Conservation (phyloP, 1,140 invertebrate genomes). For the Drosophila nasuta region DNA sequence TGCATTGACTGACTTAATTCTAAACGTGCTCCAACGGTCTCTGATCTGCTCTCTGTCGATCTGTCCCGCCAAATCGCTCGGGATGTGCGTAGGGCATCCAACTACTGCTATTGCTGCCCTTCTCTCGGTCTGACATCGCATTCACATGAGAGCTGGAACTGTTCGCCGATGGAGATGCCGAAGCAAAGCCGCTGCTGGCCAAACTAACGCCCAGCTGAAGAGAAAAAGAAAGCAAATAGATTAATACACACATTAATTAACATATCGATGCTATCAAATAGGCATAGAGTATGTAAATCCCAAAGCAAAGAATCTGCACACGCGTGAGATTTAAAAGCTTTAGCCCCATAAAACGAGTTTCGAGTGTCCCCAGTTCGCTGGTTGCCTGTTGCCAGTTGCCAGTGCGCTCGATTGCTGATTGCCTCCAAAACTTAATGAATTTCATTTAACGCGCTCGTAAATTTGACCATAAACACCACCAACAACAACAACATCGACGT, state of each 20-base stretch:
- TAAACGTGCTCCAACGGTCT: slow-evolving; percentile 36
- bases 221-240: slow-evolving; percentile 35
- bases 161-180: slow-evolving; percentile 33
- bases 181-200: slow-evolving; percentile 58
- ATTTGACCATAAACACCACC: slow-evolving; percentile 44
- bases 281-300: slow-evolving; percentile 26
- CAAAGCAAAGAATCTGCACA: slow-evolving; percentile 15
- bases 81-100: slow-evolving; percentile 49
- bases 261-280: slow-evolving; percentile 37
- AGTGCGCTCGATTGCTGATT: neutral
- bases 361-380: slow-evolving; percentile 6
- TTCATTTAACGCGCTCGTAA: slow-evolving; percentile 48
- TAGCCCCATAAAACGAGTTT: slow-evolving; percentile 41
- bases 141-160: slow-evolving; percentile 42
- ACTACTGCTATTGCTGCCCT: slow-evolving; percentile 20
- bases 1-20: slow-evolving; percentile 12
- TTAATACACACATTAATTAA: slow-evolving; percentile 40
- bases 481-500: slow-evolving; percentile 6
- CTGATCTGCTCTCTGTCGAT: too few relatives aligned
- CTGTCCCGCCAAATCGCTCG: slow-evolving; percentile 32
- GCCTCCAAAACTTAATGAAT: slow-evolving; percentile 37
- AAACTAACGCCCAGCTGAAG: slow-evolving; percentile 56
- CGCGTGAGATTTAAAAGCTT: slow-evolving; percentile 7
- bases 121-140: slow-evolving; percentile 11
- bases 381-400: too few relatives aligned